phyloP scores from a whole-genome alignment of 2,797 vertebrate genomes.

The Enteromius fasciolatus region DNA sequence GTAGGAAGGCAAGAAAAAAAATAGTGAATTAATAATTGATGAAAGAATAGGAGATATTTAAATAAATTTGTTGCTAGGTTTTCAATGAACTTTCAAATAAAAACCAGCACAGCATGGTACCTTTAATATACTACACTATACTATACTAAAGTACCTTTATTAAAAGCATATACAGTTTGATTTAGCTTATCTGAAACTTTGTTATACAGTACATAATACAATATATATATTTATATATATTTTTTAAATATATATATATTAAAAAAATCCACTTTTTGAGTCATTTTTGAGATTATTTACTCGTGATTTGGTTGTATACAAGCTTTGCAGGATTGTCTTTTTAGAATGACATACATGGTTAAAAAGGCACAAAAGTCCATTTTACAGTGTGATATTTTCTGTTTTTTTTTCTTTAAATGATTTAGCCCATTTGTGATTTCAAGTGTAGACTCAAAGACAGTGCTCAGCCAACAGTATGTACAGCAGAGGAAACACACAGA shows the following conservation, averaged over 20 bases:
- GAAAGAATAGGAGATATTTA: neutral
- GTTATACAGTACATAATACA: too few species aligned
- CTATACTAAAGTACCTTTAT: too few species aligned
- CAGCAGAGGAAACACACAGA: conserved; percentile 76
- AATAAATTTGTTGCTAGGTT: neutral
- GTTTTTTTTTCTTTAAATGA: conserved; percentile 57
- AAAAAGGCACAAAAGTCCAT: conserved; percentile 88
- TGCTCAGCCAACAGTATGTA: conserved; percentile 80
- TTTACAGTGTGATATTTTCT: conserved; percentile 72
- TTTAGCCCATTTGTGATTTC: conserved; percentile 81
- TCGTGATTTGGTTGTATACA: conserved; percentile 86
- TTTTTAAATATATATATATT: too few species aligned
- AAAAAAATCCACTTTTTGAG: neutral
- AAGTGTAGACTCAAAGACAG: conserved; percentile 86
- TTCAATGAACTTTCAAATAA: neutral
- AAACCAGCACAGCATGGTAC: neutral
- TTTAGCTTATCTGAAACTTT: too few species aligned
- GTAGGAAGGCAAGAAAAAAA: conserved; percentile 1
- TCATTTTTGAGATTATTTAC: conserved; percentile 73
- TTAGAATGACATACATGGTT: conserved; percentile 85
- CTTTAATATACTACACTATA: too few species aligned
- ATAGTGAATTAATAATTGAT: neutral
- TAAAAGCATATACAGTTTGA: too few species aligned
- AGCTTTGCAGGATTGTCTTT: conserved; percentile 85
- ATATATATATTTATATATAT: too few species aligned